Base-by-base conservation (phyloP, 2,113 vertebrate species). In the Ginglymostoma cirratum region DNA sequence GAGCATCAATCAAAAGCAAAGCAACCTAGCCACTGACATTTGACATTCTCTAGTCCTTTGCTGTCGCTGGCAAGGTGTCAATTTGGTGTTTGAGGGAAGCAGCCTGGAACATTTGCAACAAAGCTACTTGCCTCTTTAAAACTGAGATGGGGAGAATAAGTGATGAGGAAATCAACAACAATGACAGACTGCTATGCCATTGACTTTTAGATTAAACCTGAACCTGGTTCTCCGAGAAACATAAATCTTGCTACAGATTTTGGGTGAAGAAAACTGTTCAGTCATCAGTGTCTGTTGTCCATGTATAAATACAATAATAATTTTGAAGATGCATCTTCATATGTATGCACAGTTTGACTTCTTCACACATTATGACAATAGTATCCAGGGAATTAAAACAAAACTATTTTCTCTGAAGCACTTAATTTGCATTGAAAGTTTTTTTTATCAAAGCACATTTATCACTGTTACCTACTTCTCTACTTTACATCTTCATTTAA, bases 371-470 rank as follows among this genome's bases (percentile, higher is more conserved):
- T 76, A 76, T 27, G 72, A 24, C 69, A 95, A 95, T 72, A 95
- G 52, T 52, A 95, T 95, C 45, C 69, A 72, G 94, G 67, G 69
- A 76, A 95, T 95, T 95, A 95, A 95, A 42, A 72, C 67, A 76
- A 95, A 93, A 95, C 24, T 72, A 76, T 14, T 95, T 95, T 72
- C 27, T 95, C 69, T 52, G 94, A 95, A 95, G 45, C 94, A 95
- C 76, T 95, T 69, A 95, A 95, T 95, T 95, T 95, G 94, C 94
- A 76, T 95, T 95, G 38, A 95, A 70, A 95, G 72, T 95, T 27
- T 95, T 95, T 95, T 52, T 95, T 24, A 17, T 42, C 67, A 45
- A 52, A 70, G 21, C 45, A 52, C 42, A 72, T 52, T 52, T 72
- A 95, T 72, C 38, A 72, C 69, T 34, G 69, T 34, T 52, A 52